Percentiles rank a stretch among this genome's conserved stretches.
These are phyloP conservation scores for Hesperia comma DNA, from an alignment of 2,888 invertebrate species.

Conservation along the genomic window DNA sequence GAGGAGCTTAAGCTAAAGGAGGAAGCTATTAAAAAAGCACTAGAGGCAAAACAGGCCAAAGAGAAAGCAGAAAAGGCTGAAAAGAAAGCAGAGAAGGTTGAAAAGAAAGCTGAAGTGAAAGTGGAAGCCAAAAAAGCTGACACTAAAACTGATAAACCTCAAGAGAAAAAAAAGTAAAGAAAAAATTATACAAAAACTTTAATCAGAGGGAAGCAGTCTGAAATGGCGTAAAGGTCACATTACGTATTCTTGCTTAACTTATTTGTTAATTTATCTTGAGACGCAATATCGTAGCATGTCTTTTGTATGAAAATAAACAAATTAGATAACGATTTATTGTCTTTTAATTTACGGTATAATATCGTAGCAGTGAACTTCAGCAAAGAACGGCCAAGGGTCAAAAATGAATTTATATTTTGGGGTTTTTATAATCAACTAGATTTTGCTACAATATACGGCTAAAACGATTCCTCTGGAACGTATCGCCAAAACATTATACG, in stretches of 20 bases:
- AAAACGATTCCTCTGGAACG: too few relatives aligned
- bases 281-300: too few relatives aligned
- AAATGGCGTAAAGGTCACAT: conserved; percentile 37
- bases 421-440: too few relatives aligned
- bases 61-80: conserved; percentile 39
- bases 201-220: conserved; percentile 25
- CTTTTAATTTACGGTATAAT: too few relatives aligned
- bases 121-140: conserved; percentile 44
- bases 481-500: too few relatives aligned
- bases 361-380: too few relatives aligned
- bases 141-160: conserved; percentile 37
- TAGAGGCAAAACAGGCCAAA: conserved; percentile 41
- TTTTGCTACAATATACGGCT: too few relatives aligned
- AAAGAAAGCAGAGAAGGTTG: conserved; percentile 42
- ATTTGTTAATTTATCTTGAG: background rate
- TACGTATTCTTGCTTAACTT: background rate
- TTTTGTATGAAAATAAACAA: background rate
- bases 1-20: conserved; percentile 48
- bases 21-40: conserved; percentile 44
- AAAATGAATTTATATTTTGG: too few relatives aligned
- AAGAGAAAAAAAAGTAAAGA: conserved; percentile 42
- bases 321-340: too few relatives aligned
- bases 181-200: conserved; percentile 37
- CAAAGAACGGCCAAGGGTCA: too few relatives aligned
- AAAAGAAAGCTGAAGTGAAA: conserved; percentile 42